Conservation (phyloP, 2,113 vertebrate species). For the Oryzias melastigma region DNA sequence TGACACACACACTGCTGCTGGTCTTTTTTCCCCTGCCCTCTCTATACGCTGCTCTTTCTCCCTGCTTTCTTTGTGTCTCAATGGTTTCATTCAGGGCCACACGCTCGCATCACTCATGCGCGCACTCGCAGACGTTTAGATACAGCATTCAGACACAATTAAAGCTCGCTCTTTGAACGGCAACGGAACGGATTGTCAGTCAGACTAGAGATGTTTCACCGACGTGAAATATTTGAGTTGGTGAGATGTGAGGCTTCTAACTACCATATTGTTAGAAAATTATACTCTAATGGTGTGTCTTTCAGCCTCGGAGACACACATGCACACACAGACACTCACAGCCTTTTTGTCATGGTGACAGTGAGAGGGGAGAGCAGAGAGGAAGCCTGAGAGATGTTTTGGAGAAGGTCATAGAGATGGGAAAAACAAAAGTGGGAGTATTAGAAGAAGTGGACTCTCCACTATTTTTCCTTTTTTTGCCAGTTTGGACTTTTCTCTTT, state of each 20-base stretch:
- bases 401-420: slow-evolving; percentile 25
- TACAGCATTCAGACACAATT: slow-evolving; percentile 10
- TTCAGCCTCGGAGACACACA: slow-evolving; percentile 1
- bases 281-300: slow-evolving; percentile 2
- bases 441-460: slow-evolving; percentile 9
- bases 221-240: slow-evolving; percentile 1
- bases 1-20: slow-evolving; percentile 10
- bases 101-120: not conserved
- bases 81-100: slow-evolving; percentile 43
- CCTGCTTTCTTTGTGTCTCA: slow-evolving; percentile 25
- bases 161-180: slow-evolving; percentile 18
- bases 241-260: not conserved
- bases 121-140: not conserved
- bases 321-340: slow-evolving; percentile 2
- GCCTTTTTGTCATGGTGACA: slow-evolving; percentile 25
- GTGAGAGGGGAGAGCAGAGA: slow-evolving; percentile 8
- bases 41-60: slow-evolving; percentile 11
- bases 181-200: slow-evolving; percentile 22
- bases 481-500: slow-evolving; percentile 3
- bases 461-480: slow-evolving; percentile 1
- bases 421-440: slow-evolving; percentile 13
- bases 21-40: slow-evolving; percentile 20
- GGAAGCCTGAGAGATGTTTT: not conserved
- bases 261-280: slow-evolving; percentile 10
- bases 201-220: slow-evolving; percentile 1